These are phyloP conservation scores for Peromyscus attwateri DNA, from an alignment of 2,797 vertebrate genomes.

Conservation along the genomic window DNA sequence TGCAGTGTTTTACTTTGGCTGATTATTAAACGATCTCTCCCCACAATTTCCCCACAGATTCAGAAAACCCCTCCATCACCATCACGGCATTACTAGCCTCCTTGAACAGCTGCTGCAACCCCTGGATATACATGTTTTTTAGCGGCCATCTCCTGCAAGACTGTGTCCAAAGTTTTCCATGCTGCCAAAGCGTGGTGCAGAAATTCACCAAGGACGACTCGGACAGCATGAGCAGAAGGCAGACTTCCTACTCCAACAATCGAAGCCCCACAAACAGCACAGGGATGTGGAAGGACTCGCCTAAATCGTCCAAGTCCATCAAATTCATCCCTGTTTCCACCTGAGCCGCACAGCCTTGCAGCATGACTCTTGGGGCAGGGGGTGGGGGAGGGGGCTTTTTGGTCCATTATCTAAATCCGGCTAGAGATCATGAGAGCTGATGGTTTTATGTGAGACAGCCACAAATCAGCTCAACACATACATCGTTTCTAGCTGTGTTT, in stretches of 20 bases:
- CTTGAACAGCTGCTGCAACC: slow-evolving; percentile 99
- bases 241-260: slow-evolving; percentile 93
- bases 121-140: slow-evolving; percentile 99
- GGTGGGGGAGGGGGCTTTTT: not conserved
- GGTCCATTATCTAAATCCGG: slow-evolving; percentile 36
- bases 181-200: slow-evolving; percentile 89
- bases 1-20: not conserved
- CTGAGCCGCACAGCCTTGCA: slow-evolving; percentile 63
- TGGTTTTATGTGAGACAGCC: not conserved
- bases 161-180: slow-evolving; percentile 92
- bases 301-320: slow-evolving; percentile 87
- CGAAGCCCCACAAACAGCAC: slow-evolving; percentile 93
- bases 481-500: slow-evolving; percentile 58
- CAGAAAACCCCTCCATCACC: slow-evolving; percentile 94
- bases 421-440: slow-evolving; percentile 19
- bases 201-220: slow-evolving; percentile 94
- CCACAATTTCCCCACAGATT: slow-evolving; percentile 88
- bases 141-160: slow-evolving; percentile 98
- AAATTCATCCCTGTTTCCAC: slow-evolving; percentile 86
- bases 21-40: not conserved
- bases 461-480: not conserved
- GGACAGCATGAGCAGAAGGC: slow-evolving; percentile 93
- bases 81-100: slow-evolving; percentile 96
- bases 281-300: slow-evolving; percentile 91
- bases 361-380: slow-evolving; percentile 1